Conservation (phyloP, 2,888 invertebrate genomes). For the Operophtera brumata region DNA sequence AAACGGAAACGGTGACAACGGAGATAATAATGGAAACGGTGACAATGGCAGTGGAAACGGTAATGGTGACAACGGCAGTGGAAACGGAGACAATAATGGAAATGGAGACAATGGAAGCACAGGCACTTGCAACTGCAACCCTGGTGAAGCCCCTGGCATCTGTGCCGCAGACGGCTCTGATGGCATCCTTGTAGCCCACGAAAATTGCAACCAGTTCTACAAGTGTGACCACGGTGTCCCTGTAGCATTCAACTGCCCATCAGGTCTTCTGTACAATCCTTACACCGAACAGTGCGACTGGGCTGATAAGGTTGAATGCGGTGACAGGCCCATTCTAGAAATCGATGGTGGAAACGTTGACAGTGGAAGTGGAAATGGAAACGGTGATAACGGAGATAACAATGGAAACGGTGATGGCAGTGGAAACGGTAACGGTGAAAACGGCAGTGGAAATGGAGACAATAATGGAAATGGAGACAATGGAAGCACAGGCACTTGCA, state of each 20-base stretch:
- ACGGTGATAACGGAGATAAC: conserved; percentile 11
- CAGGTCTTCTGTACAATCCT: conserved; percentile 42
- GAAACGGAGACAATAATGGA: too few species aligned
- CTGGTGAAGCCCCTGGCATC: conserved; percentile 23
- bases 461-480: conserved; percentile 3
- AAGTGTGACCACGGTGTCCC: conserved; percentile 37
- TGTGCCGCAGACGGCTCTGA: conserved; percentile 29
- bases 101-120: not conserved
- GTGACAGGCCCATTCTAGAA: conserved; percentile 38
- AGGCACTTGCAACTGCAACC: conserved; percentile 30
- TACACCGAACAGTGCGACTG: conserved; percentile 44
- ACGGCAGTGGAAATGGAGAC: too few species aligned
- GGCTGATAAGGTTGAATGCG: conserved; percentile 47
- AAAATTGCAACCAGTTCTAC: conserved; percentile 45
- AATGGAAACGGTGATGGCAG: conserved; percentile 10
- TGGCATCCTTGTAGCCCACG: conserved; percentile 41
- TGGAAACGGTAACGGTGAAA: too few species aligned
- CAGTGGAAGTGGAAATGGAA: not conserved
- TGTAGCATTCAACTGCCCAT: conserved; percentile 36
- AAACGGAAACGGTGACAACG: conserved; percentile 5
- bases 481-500: conserved; percentile 26
- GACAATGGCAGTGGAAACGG: conserved; percentile 10
- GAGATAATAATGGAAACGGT: not conserved
- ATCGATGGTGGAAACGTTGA: conserved; percentile 18
- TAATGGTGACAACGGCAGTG: conserved; percentile 9